These are phyloP conservation scores for Nyctibius grandis DNA, from an alignment of 2,797 vertebrate genomes.

Conservation along the genomic window DNA sequence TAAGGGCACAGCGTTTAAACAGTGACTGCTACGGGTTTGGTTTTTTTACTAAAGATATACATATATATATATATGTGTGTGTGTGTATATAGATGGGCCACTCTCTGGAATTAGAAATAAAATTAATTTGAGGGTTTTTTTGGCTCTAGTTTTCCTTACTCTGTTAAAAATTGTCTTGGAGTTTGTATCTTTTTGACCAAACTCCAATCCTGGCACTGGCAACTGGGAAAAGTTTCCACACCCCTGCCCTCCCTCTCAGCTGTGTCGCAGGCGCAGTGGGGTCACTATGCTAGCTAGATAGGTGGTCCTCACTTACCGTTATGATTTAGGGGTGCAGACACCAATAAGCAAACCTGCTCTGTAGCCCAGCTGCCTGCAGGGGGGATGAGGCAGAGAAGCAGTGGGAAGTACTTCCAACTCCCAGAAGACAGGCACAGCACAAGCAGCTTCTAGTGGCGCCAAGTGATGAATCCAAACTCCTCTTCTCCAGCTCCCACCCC, in stretches of 20 bases:
- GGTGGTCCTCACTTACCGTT: not conserved
- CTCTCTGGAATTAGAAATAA: constrained; percentile 29
- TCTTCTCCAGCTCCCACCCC: not conserved
- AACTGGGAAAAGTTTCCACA: not conserved
- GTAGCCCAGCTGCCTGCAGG: not conserved
- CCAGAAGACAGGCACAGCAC: not conserved
- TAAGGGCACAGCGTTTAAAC: not conserved
- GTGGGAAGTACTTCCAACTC: not conserved
- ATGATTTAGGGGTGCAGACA: not conserved
- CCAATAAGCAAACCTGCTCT: not conserved
- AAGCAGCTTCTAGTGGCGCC: not conserved
- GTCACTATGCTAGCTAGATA: rapidly evolving
- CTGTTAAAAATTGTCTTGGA: not conserved
- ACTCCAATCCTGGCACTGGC: not conserved
- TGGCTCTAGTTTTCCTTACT: not conserved
- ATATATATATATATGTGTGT: not conserved
- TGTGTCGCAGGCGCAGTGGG: not conserved
- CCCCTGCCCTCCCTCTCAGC: not conserved
- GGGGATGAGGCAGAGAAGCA: not conserved
- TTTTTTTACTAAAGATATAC: not conserved
- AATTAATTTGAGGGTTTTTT: not conserved
- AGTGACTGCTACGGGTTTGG: not conserved
- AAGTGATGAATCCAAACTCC: not conserved
- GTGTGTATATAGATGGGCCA: not conserved
- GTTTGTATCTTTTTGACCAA: not conserved